A percentile compares a stretch with the other conserved stretches of the same genome.
Evolutionary conservation across 2,888 invertebrate genomes (phyloP).

Genomic region (Dryomyza anilis): DNA sequence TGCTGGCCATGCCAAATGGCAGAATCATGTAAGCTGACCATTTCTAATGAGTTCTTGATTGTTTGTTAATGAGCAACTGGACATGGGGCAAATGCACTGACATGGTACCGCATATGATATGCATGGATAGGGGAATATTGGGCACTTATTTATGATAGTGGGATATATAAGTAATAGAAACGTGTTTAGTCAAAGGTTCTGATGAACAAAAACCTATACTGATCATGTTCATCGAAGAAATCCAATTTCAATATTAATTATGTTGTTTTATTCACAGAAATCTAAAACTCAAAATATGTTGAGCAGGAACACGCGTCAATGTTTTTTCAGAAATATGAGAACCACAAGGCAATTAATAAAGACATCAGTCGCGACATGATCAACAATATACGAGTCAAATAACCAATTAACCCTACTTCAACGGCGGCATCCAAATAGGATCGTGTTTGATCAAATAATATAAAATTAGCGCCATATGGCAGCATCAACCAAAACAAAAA

Average conservation of each 20-base stretch:
- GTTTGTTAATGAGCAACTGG: slow-evolving; percentile 6
- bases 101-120: neutral
- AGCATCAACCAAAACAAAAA: neutral
- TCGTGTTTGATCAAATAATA: neutral
- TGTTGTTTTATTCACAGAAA: too few species aligned
- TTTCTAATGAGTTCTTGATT: slow-evolving; percentile 22
- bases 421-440: too few species aligned
- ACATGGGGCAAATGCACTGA: neutral
- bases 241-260: too few species aligned
- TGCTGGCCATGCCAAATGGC: neutral
- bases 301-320: neutral
- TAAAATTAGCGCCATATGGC: slow-evolving; percentile 9
- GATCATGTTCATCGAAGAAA: too few species aligned
- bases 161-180: too few species aligned
- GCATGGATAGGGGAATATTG: neutral
- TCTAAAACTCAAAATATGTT: neutral
- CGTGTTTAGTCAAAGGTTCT: too few species aligned
- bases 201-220: too few species aligned
- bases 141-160: too few species aligned
- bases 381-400: neutral
- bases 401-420: slow-evolving; percentile 17
- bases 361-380: slow-evolving; percentile 10
- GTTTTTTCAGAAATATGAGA: slow-evolving; percentile 6
- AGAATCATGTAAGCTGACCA: slow-evolving; percentile 23
- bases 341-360: slow-evolving; percentile 22